phyloP scores from a whole-genome alignment of 2,797 vertebrate species.

The Etheostoma perlongum region DNA sequence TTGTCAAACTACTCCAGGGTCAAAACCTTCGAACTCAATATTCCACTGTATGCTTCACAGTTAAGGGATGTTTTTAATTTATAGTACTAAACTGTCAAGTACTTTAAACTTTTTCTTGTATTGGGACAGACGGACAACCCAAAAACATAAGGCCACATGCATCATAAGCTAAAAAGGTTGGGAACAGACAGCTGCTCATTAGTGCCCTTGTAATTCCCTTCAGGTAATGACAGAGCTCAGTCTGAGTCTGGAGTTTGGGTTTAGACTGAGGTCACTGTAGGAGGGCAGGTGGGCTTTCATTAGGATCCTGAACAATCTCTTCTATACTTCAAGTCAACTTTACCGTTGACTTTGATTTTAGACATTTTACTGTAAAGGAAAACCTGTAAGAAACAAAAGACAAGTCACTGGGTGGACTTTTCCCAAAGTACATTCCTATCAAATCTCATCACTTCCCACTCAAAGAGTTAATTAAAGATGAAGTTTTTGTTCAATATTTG shows the following conservation, averaged over 20 bases:
- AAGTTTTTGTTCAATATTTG: conserved; percentile 36
- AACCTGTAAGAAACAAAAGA: neutral
- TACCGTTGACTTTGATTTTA: neutral
- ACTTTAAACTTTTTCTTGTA: no score
- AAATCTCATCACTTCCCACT: neutral
- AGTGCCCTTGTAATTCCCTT: neutral
- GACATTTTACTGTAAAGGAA: no score
- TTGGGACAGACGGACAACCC: no score
- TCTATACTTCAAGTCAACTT: neutral
- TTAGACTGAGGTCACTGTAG: no score
- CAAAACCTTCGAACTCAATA: no score
- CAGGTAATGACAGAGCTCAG: conserved; percentile 2
- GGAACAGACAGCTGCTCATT: neutral
- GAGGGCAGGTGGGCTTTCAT: no score
- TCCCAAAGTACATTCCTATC: neutral
- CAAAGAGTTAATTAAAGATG: conserved; percentile 3
- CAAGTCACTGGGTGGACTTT: neutral
- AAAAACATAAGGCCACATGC: no score
- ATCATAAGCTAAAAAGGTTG: neutral
- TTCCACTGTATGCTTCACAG: no score
- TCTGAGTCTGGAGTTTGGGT: no score
- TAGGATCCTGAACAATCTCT: neutral
- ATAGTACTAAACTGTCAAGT: no score
- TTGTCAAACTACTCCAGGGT: no score
- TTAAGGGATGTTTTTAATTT: no score